phyloP scores from a whole-genome alignment of 2,113 vertebrate species.

The Laticauda colubrina region DNA sequence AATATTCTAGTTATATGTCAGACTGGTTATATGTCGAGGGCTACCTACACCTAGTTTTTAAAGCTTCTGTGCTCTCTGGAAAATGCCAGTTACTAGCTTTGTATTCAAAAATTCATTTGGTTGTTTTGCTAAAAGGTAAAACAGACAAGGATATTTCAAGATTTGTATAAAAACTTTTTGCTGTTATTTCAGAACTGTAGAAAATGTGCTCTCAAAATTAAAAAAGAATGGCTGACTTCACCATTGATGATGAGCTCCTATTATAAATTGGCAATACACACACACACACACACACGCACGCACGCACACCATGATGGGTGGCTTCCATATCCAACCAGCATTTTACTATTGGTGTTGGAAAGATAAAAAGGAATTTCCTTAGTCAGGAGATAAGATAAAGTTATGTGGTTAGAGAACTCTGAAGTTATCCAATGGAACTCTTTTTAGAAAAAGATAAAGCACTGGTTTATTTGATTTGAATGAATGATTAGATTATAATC shows the following conservation, averaged over 20 bases:
- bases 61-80: background rate
- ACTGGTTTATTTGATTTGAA: background rate
- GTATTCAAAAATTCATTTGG: background rate
- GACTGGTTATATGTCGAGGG: no score
- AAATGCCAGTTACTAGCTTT: background rate
- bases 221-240: background rate
- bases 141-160: background rate
- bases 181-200: background rate
- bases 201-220: background rate
- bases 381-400: background rate
- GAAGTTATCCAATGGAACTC: background rate
- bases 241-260: background rate
- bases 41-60: background rate
- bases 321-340: background rate
- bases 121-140: background rate
- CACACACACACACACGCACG: background rate
- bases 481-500: background rate
- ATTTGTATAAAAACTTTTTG: background rate
- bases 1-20: no score
- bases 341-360: background rate
- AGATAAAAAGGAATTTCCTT: background rate
- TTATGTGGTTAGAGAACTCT: background rate
- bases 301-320: background rate
- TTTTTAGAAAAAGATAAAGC: background rate
- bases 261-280: background rate